Base-by-base conservation (phyloP, 2,888 invertebrate genomes). In the Serrognathus titanus region DNA sequence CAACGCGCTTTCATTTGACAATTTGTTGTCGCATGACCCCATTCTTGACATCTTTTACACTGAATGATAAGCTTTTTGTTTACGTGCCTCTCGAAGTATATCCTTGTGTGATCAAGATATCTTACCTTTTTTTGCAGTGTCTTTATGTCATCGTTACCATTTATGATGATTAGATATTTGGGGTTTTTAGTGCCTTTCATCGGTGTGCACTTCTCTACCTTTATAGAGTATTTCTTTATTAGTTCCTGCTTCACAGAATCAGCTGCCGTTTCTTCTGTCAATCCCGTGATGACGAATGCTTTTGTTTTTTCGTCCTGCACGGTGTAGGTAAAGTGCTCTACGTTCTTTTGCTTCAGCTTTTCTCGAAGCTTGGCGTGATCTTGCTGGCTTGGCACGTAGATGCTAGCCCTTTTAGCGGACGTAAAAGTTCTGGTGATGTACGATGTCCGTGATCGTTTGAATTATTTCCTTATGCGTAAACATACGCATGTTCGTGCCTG, bases 1-100 rank as follows among this genome's bases (percentile, higher is more conserved):
- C 59, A 59, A 24, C 31, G 35, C 3, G 48, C n/a, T 3, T 12
- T 11, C 7, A 13, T 11, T n/a, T 20, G 45, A 16, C 58, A 51
- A 40, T 55, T 58, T 16, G 48, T 9, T 11, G 49, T 57, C 2
- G 49, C 57, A 35, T 57, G 57, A 7, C 57, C 57, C 57, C 53
- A 59, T 53, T 47, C 43, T 24, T 57, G 61, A 53, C 57, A 53
- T 31, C 50, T 57, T 8, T n/a, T n/a, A n/a, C n/a, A n/a, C n/a
- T n/a, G n/a, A n/a, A n/a, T n/a, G n/a, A n/a, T n/a, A n/a, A n/a
- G n/a, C n/a, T n/a, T n/a, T n/a, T n/a, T n/a, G n/a, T n/a, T n/a
- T n/a, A n/a, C n/a, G n/a, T n/a, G n/a, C n/a, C n/a, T n/a, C n/a
- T n/a, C n/a, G n/a, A n/a, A n/a, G n/a, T n/a, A n/a, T n/a, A n/a